Evolutionary conservation across 2,888 invertebrate species (phyloP), one percentile per base, ranked within the genome.

Genomic region (Dicyrtomina minuta): DNA sequence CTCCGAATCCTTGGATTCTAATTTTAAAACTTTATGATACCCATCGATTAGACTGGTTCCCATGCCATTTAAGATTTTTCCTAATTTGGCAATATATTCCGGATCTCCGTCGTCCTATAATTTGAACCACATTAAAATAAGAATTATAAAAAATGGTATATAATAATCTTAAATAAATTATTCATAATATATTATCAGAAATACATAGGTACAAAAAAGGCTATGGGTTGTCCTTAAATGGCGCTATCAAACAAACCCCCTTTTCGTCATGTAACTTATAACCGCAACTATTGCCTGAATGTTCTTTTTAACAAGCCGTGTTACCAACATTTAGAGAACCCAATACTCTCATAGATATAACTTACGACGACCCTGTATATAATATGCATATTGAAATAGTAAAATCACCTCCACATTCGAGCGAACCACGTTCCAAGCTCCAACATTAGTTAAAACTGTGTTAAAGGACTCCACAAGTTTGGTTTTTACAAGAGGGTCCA

Each of bases 401-500:
- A n/a, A 53, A 22, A 5, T 24, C 49, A 65, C 70, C 56, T 62
- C 69, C 26, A 61, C 22, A n/a, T 51, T 39, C 10, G 62, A 55
- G 17, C 58, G 39, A 60, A 77, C 68, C 1, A 64, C 66, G 20
- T 70, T 66, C 77, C 78, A 76, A 6, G 73, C 68, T 55, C 74
- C 74, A 43, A 71, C 74, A 59, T 70, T 73, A 22, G 39, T 67
- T 17, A 78, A 58, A 13, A 75, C 73, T 5, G 70, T 49, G 59
- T 70, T 70, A 51, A 78, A 76, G 8, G 76, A 75, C 59, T 72
- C 72, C 8, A 86, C 82, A 12, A 86, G 80, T 71, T 83, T 82
- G 1, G 83, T 81, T 79, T 87, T 87, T 43, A 83, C 83, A 13
- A 82, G 75, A 1, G 85, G 83, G n/a, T 85, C 85, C 86, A 87